A percentile compares a stretch with the other conserved stretches of the same genome.
Evolutionary conservation across 2,113 vertebrate species (phyloP).

Genomic region (Neomonachus schauinslandi): DNA sequence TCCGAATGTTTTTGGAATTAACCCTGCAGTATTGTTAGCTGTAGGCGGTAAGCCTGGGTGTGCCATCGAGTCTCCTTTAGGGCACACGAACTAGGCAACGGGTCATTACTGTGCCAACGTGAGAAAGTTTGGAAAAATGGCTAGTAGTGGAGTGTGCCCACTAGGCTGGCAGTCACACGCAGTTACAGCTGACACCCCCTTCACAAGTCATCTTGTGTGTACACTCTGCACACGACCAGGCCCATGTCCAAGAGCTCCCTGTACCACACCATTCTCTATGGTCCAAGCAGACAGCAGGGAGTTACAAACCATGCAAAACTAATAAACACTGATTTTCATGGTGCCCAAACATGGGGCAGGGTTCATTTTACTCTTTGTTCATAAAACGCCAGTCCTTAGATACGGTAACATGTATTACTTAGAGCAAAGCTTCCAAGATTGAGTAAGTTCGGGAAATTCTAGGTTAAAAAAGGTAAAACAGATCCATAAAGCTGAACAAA

Average conservation of each 20-base stretch:
- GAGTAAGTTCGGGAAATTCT: not conserved
- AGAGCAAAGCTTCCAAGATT: not conserved
- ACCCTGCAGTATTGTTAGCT: not conserved
- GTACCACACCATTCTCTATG: not conserved
- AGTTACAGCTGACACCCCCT: not conserved
- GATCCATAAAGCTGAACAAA: not conserved
- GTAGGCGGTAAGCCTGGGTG: not conserved
- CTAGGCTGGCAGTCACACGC: not conserved
- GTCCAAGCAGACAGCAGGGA: not conserved
- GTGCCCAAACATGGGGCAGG: not conserved
- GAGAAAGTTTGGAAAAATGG: not conserved
- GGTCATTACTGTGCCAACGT: not conserved
- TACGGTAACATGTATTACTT: not conserved
- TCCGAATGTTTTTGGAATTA: not conserved
- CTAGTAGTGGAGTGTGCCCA: not conserved
- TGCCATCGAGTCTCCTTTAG: not conserved
- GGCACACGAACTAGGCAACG: accelerated
- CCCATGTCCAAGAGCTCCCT: not conserved
- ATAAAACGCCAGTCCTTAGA: not conserved
- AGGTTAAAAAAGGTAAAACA: not conserved
- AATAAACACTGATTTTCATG: not conserved
- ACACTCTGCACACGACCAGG: not conserved
- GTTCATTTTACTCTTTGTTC: not conserved
- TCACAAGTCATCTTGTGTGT: not conserved
- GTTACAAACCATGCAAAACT: not conserved